Conservation (phyloP, 2,113 vertebrate species). For the Hyperoodon ampullatus region DNA sequence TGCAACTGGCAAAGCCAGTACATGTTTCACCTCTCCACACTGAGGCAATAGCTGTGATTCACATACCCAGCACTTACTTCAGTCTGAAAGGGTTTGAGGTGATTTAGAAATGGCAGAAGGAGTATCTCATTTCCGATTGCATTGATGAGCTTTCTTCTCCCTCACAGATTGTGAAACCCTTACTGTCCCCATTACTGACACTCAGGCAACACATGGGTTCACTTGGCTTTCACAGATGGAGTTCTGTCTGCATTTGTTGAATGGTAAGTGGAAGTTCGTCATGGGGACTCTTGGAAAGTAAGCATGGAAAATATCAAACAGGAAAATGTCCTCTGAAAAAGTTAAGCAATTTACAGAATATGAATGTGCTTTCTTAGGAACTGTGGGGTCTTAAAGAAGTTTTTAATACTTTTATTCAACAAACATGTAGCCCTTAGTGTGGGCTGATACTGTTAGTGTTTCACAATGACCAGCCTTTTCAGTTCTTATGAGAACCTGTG, state of each 20-base stretch:
- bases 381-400: neutral
- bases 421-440: neutral
- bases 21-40: neutral
- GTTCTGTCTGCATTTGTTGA: neutral
- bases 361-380: neutral
- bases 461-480: neutral
- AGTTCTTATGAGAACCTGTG: neutral
- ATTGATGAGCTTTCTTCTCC: conserved; percentile 3
- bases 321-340: conserved; percentile 31
- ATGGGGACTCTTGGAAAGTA: conserved; percentile 10
- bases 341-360: neutral
- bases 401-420: conserved; percentile 12
- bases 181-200: neutral
- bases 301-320: conserved; percentile 28
- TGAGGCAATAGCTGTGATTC: neutral
- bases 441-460: no score
- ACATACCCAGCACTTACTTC: neutral
- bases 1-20: neutral
- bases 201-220: neutral
- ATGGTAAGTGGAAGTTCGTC: conserved; percentile 29
- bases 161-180: conserved; percentile 18
- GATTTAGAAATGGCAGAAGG: neutral
- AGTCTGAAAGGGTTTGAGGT: neutral
- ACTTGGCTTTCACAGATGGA: neutral
- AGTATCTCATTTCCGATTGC: neutral